Base-by-base conservation (phyloP, 2,888 invertebrate genomes). In the Drosophila hamatofila region DNA sequence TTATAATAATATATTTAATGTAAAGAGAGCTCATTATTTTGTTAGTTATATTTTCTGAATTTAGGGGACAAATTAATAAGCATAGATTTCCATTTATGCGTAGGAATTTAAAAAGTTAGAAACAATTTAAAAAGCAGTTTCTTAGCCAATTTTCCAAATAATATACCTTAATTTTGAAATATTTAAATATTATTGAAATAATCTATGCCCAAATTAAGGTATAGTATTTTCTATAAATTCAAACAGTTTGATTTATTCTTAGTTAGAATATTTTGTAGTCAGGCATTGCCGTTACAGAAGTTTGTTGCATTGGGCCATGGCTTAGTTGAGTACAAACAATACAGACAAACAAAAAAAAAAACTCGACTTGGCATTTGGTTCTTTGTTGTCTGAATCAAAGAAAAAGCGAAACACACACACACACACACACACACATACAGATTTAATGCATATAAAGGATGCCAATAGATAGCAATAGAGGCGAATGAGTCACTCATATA, bases 301-400 rank as follows among this genome's bases (percentile, higher is more conserved):
- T 49, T 59, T 61, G 37, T 39, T 74, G 58, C 39, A 54, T 27
- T 64, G 42, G 8, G 52, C 63, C 63, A 62, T 62, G 70, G 68
- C 37, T 69, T 62, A 62, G 44, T 44, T 51, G 65, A 33, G 57
- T 37, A 27, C 54, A 54, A 39, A 44, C 33, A 30, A 48, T 48
- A 27, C 48, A 18, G 30, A 21, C 48, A 23, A 25, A 48, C 27
- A 48, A 48, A 27, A 49, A 30, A n/a, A n/a, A 52, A 41, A 56
- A 59, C 48, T 58, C 54, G 64, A 57, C 62, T 73, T 59, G 58
- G 58, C 49, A 51, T 78, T 63, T 63, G 49, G 63, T 64, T 75
- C 70, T 61, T 74, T 78, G 74, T 76, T 76, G 74, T 69, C 74
- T 65, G 59, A 55, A 30, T 57, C 30, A 56, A 58, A 25, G 60